Evolutionary conservation across 2,113 vertebrate genomes (phyloP), one percentile per base, ranked within the genome.

Genomic region (Theristicus caerulescens): DNA sequence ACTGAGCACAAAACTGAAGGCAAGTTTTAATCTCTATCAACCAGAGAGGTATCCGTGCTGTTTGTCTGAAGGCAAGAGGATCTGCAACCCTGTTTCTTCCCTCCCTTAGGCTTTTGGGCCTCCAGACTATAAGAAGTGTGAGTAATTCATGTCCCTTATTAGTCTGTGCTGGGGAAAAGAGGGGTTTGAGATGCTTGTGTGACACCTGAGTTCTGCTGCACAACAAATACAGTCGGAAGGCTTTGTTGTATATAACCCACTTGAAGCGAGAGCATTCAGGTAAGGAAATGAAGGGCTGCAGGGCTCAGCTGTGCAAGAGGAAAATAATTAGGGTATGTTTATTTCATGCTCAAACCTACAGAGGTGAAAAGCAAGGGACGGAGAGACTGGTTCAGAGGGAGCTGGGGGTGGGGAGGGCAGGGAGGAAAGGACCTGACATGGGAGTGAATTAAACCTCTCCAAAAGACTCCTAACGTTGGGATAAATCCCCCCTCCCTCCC

Each of bases 271-370:
- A 83, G 86, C 77, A 58, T 92, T 83, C 97, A 93, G 95, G 88
- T 95, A 90, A 96, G 93, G 96, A 92, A 91, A 96, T 78, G 83
- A 88, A 95, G 82, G 96, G 61, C 71, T 85, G 94, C 66, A 95
- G 94, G 89, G 94, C 94, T 96, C 88, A 94, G 96, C 93, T 95
- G 95, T 86, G 78, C 84, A 85, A 94, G 93, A 82, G 65, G 52
- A 93, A 97, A 94, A 94, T 94, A 97, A 96, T 94, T 94, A 96
- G 92, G 64, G 88, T 93, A 95, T 82, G 87, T 88, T 86, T 95
- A 82, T 91, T 93, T 97, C 93, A 6, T 81, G 73, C 92, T 96
- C 93, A 89, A 58, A 78, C 85, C 85, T 81, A 87, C 93, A 94
- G 96, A 96, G 96, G 96, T 93, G 90, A 96, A 97, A 97, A 95